Conservation (phyloP, 2,797 vertebrate genomes). For the Calcarius lapponicus region DNA sequence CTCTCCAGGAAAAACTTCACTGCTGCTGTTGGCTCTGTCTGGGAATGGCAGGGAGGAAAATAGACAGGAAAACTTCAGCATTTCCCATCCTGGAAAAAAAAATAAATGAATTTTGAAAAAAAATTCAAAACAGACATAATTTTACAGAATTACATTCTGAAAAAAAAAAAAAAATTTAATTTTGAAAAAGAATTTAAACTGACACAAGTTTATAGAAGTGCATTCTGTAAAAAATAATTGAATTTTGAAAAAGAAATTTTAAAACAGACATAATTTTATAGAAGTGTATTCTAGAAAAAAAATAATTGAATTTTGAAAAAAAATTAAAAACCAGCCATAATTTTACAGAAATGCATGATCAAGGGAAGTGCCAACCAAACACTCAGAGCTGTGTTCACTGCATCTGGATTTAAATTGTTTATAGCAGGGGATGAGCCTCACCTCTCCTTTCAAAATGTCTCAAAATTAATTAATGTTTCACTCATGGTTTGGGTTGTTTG, state of each 20-base stretch:
- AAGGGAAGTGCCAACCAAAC: not conserved
- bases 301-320: not conserved
- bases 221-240: not conserved
- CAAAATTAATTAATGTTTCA: not conserved
- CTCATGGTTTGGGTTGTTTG: not conserved
- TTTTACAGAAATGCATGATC: not conserved
- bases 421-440: not conserved
- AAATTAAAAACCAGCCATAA: not conserved
- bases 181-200: not conserved
- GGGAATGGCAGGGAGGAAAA: not conserved
- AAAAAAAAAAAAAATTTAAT: no score
- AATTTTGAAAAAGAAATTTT: not conserved
- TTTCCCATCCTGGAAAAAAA: not conserved
- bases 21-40: accelerated
- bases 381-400: not conserved
- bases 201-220: not conserved
- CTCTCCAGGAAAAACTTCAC: not conserved
- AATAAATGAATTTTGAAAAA: not conserved
- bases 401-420: not conserved
- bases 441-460: not conserved
- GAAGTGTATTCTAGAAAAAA: not conserved
- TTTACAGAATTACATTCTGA: not conserved
- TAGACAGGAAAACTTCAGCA: not conserved
- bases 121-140: not conserved
- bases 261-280: not conserved